Evolutionary conservation across 2,797 vertebrate species (phyloP).

Genomic region (Taeniopygia guttata): DNA sequence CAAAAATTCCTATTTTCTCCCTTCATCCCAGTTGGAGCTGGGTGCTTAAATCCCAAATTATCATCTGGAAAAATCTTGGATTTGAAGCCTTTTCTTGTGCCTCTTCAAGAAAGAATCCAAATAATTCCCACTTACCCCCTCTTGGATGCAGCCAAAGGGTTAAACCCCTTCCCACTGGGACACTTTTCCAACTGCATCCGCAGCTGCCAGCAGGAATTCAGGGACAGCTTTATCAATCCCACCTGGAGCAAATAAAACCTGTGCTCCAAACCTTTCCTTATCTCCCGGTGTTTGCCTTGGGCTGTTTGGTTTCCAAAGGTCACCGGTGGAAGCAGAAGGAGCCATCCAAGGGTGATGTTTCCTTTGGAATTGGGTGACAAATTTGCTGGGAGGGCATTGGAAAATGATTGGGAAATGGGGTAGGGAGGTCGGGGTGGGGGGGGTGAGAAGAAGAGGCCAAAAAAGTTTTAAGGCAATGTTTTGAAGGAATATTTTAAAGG

Average conservation of each 20-base stretch:
- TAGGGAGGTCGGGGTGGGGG: accelerated
- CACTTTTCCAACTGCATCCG: not conserved
- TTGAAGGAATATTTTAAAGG: too few relatives aligned
- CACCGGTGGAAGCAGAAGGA: slow-evolving; percentile 27
- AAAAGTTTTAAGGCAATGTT: not conserved
- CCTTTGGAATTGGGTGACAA: not conserved
- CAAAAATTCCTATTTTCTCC: not conserved
- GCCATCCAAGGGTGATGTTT: not conserved
- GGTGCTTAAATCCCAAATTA: not conserved
- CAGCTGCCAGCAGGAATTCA: not conserved
- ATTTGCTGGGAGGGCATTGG: not conserved
- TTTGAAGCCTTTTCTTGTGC: not conserved
- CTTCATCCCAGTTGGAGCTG: not conserved
- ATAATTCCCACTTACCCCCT: accelerated
- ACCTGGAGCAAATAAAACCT: slow-evolving; percentile 30
- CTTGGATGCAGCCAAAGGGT: not conserved
- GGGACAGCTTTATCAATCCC: slow-evolving; percentile 32
- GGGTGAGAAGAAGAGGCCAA: not conserved
- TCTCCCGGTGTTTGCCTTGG: not conserved
- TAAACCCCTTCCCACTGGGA: not conserved
- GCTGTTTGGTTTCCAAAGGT: slow-evolving; percentile 42
- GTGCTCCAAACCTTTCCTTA: not conserved
- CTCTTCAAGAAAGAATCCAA: not conserved
- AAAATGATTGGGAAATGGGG: accelerated
- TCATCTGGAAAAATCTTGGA: not conserved